phyloP scores from a whole-genome alignment of 1,140 invertebrate genomes.

The Drosophila neocordata region DNA sequence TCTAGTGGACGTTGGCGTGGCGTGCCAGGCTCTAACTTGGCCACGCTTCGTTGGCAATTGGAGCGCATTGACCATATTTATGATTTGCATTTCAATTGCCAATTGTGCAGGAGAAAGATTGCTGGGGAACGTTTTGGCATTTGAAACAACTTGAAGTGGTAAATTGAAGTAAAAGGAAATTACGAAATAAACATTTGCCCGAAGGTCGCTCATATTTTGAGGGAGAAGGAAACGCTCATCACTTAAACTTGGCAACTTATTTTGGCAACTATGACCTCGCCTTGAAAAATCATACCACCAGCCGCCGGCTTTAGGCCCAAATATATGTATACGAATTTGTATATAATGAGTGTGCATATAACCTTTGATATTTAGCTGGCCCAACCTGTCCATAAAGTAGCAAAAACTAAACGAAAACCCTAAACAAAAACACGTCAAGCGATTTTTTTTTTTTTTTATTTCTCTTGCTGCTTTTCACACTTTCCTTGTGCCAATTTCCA shows the following conservation, averaged over 20 bases:
- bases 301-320: conserved; percentile 33
- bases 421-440: conserved; percentile 28
- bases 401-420: conserved; percentile 13
- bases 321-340: conserved; percentile 48
- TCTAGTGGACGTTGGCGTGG: conserved; percentile 66
- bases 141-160: conserved; percentile 6
- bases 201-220: conserved; percentile 25
- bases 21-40: conserved; percentile 58
- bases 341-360: conserved; percentile 74
- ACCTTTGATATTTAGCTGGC: conserved; percentile 74
- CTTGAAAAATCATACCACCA: conserved; percentile 53
- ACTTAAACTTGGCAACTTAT: conserved; percentile 42
- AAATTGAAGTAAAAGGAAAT: conserved; percentile 14
- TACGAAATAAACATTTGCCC: conserved; percentile 8
- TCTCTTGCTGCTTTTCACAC: conserved; percentile 74
- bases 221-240: conserved; percentile 19
- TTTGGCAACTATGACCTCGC: conserved; percentile 45
- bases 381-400: conserved; percentile 51
- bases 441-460: conserved; percentile 53
- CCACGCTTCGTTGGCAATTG: conserved; percentile 60
- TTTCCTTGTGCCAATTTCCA: conserved; percentile 76
- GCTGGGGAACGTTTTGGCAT: conserved; percentile 35
- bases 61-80: conserved; percentile 63
- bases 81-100: conserved; percentile 64
- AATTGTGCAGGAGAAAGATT: conserved; percentile 6